These are phyloP conservation scores for Lithophane semibrunnea DNA, from an alignment of 2,888 invertebrate species.

Conservation along the genomic window DNA sequence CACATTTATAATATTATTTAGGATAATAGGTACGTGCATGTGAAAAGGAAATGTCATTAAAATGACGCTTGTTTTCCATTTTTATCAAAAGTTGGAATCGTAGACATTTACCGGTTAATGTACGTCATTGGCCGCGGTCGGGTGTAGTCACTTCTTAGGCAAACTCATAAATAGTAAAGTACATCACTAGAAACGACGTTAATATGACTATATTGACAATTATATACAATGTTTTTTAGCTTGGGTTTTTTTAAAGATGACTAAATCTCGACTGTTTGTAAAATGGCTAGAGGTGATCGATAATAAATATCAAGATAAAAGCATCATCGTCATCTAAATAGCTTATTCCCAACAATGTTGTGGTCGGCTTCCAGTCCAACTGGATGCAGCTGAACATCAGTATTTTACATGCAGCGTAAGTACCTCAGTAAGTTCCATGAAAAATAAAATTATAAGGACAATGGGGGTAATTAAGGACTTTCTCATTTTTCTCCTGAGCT, in stretches of 20 bases:
- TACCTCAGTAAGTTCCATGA: too few species aligned
- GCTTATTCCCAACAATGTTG: too few species aligned
- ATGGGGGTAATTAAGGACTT: too few species aligned
- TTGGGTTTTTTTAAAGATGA: slow-evolving; percentile 4
- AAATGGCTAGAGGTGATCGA: background rate
- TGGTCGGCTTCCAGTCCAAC: too few species aligned
- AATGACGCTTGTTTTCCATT: background rate
- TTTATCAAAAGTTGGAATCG: slow-evolving; percentile 2
- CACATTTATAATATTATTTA: too few species aligned
- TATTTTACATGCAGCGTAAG: too few species aligned
- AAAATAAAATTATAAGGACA: too few species aligned
- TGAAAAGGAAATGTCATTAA: background rate
- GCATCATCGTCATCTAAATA: too few species aligned
- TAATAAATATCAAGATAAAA: background rate
- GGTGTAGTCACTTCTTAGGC: slow-evolving; percentile 44
- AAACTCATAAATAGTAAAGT: slow-evolving; percentile 47
- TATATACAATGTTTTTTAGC: slow-evolving; percentile 57
- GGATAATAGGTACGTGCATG: background rate
- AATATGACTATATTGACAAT: slow-evolving; percentile 47
- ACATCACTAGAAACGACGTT: slow-evolving; percentile 50
- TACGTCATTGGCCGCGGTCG: slow-evolving; percentile 47
- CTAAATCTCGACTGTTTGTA: background rate
- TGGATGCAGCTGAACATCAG: too few species aligned
- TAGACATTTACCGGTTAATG: slow-evolving; percentile 9
- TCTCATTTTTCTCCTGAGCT: background rate